A percentile compares a stretch with the other conserved stretches of the same genome.
These are phyloP conservation scores for Lithophane ornitopus DNA, from an alignment of 2,888 invertebrate genomes.

Conservation along the genomic window DNA sequence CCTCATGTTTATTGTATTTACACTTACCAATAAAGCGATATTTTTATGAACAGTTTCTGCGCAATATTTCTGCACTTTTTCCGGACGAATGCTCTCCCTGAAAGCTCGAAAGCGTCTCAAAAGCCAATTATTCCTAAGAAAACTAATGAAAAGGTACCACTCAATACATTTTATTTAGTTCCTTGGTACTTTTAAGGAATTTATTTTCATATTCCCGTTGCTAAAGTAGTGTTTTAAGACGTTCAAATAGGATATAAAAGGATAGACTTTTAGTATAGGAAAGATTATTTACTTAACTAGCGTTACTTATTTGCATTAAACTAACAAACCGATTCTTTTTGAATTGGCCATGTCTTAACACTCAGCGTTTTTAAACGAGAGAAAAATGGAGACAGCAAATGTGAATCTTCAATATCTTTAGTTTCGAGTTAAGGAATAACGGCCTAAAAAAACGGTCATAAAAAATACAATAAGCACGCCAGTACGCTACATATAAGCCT, in stretches of 20 bases:
- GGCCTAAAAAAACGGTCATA: not conserved
- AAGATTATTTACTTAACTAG: not conserved
- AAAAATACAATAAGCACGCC: conserved; percentile 18
- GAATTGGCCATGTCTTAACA: too few species aligned
- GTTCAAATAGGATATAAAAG: not conserved
- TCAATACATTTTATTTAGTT: not conserved
- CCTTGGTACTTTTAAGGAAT: not conserved
- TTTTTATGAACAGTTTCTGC: not conserved
- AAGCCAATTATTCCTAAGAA: not conserved
- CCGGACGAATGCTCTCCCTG: not conserved
- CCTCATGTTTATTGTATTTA: not conserved
- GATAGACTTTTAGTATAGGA: not conserved
- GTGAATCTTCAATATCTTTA: not conserved
- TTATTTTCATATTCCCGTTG: not conserved
- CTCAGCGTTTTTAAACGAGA: too few species aligned
- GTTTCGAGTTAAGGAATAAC: not conserved
- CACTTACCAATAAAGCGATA: not conserved
- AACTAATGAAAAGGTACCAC: not conserved
- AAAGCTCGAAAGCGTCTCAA: not conserved
- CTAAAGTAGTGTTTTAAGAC: not conserved
- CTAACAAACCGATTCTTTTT: not conserved
- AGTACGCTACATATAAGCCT: conserved; percentile 60
- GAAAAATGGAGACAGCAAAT: not conserved
- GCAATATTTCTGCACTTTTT: not conserved
- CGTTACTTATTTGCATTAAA: not conserved